Evolutionary conservation across 2,113 vertebrate genomes (phyloP).

Genomic region (Panthera uncia): DNA sequence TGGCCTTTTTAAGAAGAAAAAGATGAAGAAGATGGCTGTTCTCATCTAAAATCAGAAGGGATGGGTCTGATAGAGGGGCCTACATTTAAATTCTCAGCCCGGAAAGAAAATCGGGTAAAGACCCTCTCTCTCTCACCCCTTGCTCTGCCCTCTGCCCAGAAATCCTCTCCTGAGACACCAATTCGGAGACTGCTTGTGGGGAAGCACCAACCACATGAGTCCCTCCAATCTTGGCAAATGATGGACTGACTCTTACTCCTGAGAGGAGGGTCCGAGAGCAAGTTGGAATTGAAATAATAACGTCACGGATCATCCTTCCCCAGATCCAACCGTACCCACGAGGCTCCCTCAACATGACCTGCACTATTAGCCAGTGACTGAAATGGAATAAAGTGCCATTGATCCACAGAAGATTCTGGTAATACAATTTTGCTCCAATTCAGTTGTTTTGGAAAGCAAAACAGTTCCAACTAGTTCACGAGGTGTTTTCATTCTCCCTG

Average conservation of each 20-base stretch:
- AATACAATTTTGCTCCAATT: slow-evolving; percentile 30
- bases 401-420: neutral
- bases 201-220: neutral
- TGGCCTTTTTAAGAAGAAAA: slow-evolving; percentile 27
- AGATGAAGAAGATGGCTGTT: neutral
- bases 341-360: neutral
- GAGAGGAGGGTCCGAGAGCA: neutral
- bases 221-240: slow-evolving; percentile 6
- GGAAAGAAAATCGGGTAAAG: slow-evolving; percentile 35
- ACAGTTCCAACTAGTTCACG: neutral
- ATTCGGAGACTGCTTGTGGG: neutral
- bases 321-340: neutral
- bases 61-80: neutral
- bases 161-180: slow-evolving; percentile 9
- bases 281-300: neutral
- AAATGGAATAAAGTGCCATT: neutral
- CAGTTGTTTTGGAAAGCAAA: slow-evolving; percentile 20
- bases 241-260: neutral
- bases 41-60: neutral
- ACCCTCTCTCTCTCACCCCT: neutral
- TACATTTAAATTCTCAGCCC: neutral
- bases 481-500: slow-evolving; percentile 23
- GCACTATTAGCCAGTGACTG: neutral
- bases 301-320: neutral
- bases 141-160: neutral